Percentiles rank a stretch among this genome's conserved stretches.
Evolutionary conservation across 2,797 vertebrate species (phyloP).

Genomic region (Muscicapa striata): DNA sequence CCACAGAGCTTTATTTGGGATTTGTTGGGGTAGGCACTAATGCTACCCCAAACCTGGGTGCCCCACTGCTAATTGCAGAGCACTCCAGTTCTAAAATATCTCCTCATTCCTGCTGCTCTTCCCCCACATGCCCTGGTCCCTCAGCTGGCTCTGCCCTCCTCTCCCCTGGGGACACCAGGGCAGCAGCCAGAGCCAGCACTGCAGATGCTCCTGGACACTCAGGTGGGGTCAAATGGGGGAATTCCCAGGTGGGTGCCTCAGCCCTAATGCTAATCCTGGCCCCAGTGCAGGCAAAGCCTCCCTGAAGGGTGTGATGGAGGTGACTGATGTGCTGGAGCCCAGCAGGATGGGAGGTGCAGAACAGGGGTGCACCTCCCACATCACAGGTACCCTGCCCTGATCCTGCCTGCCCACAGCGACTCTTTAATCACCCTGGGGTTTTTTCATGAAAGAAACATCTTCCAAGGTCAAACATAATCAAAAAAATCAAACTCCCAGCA

Average conservation of each 20-base stretch:
- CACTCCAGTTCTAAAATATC: neutral
- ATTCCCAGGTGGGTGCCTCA: neutral
- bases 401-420: neutral
- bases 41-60: neutral
- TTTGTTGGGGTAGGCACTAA: neutral
- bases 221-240: neutral
- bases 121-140: neutral
- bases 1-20: neutral
- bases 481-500: neutral
- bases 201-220: fast-evolving
- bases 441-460: neutral
- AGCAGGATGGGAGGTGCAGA: fast-evolving
- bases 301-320: neutral
- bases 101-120: neutral
- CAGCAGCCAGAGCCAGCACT: neutral
- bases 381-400: neutral
- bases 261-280: neutral
- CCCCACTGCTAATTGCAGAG: neutral
- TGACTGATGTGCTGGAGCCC: fast-evolving
- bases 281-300: neutral
- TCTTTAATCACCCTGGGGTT: neutral
- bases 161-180: neutral
- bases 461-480: neutral
- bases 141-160: neutral
- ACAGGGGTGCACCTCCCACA: neutral